phyloP scores from a whole-genome alignment of 2,113 vertebrate species.

The Polypterus senegalus region DNA sequence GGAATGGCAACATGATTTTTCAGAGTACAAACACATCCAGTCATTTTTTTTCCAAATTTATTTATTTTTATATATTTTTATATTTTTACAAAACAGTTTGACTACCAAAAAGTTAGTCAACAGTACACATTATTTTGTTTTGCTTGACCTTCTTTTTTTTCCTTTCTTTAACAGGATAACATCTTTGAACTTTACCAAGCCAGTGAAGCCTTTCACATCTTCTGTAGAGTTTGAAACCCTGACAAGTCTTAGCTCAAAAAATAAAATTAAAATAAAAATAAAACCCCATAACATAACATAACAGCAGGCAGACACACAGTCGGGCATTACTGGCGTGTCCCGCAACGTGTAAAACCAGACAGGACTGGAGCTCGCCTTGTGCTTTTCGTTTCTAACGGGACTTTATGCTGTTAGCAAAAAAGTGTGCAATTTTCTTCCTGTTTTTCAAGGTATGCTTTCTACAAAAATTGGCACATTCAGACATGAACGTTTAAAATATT shows the following conservation, averaged over 20 bases:
- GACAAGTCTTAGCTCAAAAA: too few relatives aligned
- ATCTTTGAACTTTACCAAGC: conserved; percentile 25
- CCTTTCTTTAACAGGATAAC: too few relatives aligned
- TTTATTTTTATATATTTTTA: conserved; percentile 39
- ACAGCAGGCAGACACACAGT: too few relatives aligned
- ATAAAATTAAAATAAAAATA: too few relatives aligned
- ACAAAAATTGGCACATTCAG: conserved; percentile 67
- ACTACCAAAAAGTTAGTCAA: conserved; percentile 57
- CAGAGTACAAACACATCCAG: too few relatives aligned
- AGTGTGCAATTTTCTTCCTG: conserved; percentile 54
- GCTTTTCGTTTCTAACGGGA: conserved; percentile 41
- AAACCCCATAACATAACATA: too few relatives aligned
- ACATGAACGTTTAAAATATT: conserved; percentile 43
- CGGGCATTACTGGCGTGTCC: too few relatives aligned
- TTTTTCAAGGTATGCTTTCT: conserved; percentile 46
- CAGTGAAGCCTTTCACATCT: conserved; percentile 26
- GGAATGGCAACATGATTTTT: too few relatives aligned
- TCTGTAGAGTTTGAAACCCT: too few relatives aligned
- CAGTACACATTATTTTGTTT: conserved; percentile 33
- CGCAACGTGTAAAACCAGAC: too few relatives aligned
- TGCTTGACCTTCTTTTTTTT: conserved; percentile 21
- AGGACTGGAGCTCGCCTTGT: conserved; percentile 32
- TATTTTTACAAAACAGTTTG: conserved; percentile 65
- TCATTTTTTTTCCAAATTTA: conserved; percentile 32
- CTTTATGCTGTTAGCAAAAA: conserved; percentile 49